phyloP scores from a whole-genome alignment of 1,140 invertebrate species.

The Heterodera schachtii region DNA sequence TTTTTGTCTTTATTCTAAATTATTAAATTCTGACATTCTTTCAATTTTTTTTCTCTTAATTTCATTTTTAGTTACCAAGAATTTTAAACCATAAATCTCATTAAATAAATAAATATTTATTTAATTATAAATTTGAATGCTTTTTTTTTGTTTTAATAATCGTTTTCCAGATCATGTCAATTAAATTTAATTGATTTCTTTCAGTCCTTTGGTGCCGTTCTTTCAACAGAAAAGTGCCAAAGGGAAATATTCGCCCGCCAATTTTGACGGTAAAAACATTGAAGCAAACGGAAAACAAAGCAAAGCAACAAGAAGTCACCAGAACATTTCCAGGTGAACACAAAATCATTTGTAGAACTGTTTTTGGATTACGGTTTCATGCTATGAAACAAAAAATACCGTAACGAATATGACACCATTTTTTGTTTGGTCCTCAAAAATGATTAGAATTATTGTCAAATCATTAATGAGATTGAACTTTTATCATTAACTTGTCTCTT shows the following conservation, averaged over 20 bases:
- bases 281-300: background rate
- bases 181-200: background rate
- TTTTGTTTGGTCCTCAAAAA: too few species aligned
- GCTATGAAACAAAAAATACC: slow-evolving; percentile 1
- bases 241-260: background rate
- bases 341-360: background rate
- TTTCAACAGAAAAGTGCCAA: slow-evolving; percentile 10
- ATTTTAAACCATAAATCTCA: too few species aligned
- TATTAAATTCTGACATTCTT: too few species aligned
- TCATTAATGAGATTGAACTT: too few species aligned
- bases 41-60: too few species aligned
- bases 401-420: background rate
- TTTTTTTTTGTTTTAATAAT: background rate
- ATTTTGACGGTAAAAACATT: background rate
- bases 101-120: too few species aligned
- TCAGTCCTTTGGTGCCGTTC: slow-evolving; percentile 21
- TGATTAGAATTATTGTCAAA: too few species aligned
- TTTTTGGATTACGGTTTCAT: too few species aligned
- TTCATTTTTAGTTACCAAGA: too few species aligned
- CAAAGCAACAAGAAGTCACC: slow-evolving; percentile 8
- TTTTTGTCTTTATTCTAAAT: too few species aligned
- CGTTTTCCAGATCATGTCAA: background rate
- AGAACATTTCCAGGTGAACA: slow-evolving; percentile 18
- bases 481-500: too few species aligned
- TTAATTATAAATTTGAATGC: too few species aligned